These are phyloP conservation scores for Garra rufa DNA, from an alignment of 2,113 vertebrate genomes.

Conservation along the genomic window DNA sequence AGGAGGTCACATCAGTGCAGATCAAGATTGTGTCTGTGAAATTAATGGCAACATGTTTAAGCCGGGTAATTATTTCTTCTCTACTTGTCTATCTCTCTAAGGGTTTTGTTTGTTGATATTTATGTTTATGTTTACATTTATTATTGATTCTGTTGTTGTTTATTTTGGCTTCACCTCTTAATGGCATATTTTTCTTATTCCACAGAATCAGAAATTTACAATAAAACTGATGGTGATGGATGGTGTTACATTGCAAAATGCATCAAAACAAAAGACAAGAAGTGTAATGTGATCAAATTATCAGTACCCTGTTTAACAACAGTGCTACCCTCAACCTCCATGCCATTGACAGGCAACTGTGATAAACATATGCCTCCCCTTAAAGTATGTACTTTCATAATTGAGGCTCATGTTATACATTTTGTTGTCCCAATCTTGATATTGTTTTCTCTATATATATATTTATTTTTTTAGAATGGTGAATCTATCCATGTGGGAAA, in stretches of 20 bases:
- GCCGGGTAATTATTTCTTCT: conserved; percentile 30
- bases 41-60: not conserved
- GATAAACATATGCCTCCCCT: conserved; percentile 27
- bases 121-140: not conserved
- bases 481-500: conserved; percentile 74
- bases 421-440: not conserved
- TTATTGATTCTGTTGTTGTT: not conserved
- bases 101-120: not conserved
- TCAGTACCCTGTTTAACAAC: not conserved
- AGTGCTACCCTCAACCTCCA: not conserved
- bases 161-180: not conserved
- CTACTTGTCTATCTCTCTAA: not conserved
- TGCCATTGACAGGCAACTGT: conserved; percentile 18
- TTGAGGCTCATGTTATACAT: not conserved
- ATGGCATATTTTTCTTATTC: not conserved
- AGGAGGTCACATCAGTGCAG: not conserved
- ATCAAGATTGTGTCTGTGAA: conserved; percentile 17
- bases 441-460: not conserved
- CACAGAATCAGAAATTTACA: conserved; percentile 78
- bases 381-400: conserved; percentile 25
- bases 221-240: conserved; percentile 68
- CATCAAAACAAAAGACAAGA: conserved; percentile 56
- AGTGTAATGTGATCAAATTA: not conserved
- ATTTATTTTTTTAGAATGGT: conserved; percentile 70
- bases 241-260: conserved; percentile 76